phyloP scores from a whole-genome alignment of 1,140 invertebrate species.

The Lineus longissimus region DNA sequence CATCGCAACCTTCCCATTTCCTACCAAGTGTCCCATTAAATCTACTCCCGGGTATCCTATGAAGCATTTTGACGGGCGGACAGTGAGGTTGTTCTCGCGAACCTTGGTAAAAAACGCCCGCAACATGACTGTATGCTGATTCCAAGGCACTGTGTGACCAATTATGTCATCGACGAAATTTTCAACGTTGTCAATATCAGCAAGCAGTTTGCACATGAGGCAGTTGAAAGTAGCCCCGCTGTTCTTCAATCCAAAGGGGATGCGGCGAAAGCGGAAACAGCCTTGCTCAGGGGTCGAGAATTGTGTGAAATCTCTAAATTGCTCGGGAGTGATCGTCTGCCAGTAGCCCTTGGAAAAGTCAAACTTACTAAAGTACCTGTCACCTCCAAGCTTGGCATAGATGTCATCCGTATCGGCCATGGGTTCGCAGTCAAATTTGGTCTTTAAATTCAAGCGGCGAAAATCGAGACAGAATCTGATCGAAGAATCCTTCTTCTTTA shows the following conservation, averaged over 20 bases:
- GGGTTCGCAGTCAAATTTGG: too few species aligned
- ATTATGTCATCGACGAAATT: neutral
- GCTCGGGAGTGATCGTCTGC: too few species aligned
- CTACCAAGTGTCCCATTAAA: neutral
- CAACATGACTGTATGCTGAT: neutral
- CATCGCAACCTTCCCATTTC: slow-evolving; percentile 31
- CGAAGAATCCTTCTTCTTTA: too few species aligned
- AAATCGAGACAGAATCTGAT: too few species aligned
- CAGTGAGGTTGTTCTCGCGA: neutral
- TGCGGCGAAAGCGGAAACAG: too few species aligned
- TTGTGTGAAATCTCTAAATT: too few species aligned
- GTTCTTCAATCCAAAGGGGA: slow-evolving; percentile 26
- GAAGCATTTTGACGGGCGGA: neutral
- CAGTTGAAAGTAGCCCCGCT: slow-evolving; percentile 12
- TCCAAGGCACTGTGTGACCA: neutral
- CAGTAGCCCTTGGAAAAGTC: too few species aligned
- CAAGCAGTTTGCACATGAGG: slow-evolving; percentile 10
- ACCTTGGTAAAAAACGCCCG: neutral
- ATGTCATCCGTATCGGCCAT: too few species aligned
- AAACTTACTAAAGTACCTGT: too few species aligned
- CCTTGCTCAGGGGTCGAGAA: too few species aligned
- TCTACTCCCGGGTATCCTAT: neutral
- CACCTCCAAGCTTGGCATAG: too few species aligned
- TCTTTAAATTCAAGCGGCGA: too few species aligned
- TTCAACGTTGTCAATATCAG: neutral